Evolutionary conservation across 2,113 vertebrate species (phyloP).

Genomic region (Onychostoma macrolepis): DNA sequence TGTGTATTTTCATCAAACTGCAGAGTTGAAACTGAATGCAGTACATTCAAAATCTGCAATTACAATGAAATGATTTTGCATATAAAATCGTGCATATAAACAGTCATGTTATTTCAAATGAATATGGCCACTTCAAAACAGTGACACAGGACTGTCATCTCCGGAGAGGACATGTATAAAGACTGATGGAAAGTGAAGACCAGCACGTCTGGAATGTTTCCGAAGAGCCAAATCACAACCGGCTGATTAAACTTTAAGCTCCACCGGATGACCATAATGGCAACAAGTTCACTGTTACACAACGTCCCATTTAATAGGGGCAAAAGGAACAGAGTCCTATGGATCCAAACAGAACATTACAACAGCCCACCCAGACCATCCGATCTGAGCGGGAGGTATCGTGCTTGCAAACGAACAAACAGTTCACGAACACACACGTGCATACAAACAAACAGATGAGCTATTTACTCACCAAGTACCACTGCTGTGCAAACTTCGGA

Average conservation of each 20-base stretch:
- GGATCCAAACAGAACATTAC: conserved; percentile 1
- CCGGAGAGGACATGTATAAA: background rate
- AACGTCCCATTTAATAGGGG: conserved; percentile 28
- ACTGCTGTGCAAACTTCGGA: conserved; percentile 93
- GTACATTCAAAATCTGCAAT: background rate
- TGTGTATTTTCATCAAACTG: background rate
- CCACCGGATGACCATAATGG: conserved; percentile 27
- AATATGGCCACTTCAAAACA: background rate
- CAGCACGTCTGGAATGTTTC: background rate
- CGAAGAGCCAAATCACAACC: conserved; percentile 1
- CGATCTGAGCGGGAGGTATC: background rate
- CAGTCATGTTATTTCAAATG: background rate
- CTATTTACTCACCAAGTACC: conserved; percentile 90
- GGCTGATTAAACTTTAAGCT: conserved; percentile 22
- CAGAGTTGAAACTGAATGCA: background rate
- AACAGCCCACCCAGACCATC: background rate
- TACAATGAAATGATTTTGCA: background rate
- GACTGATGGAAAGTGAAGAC: background rate
- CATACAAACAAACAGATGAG: conserved; percentile 4
- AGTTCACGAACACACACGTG: background rate
- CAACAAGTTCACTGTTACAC: conserved; percentile 42
- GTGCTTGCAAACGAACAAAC: background rate
- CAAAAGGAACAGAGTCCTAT: conserved; percentile 11
- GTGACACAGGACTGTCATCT: background rate
- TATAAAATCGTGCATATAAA: background rate